These are phyloP conservation scores for Gephyroberyx darwinii DNA, from an alignment of 2,797 vertebrate species.

Conservation along the genomic window DNA sequence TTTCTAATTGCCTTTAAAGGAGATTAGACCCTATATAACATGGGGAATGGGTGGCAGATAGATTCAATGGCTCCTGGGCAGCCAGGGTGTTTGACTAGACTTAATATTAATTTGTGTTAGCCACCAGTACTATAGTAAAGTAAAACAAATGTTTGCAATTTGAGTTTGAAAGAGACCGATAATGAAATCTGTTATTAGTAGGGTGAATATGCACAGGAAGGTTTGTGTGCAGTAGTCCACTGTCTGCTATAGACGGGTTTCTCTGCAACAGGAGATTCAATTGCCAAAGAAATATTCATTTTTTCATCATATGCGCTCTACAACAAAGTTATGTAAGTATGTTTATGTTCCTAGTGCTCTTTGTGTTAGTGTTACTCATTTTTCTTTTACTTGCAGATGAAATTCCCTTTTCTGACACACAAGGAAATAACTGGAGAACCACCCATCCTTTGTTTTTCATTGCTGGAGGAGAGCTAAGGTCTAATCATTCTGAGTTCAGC, in stretches of 20 bases:
- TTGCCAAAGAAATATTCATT: too few relatives aligned
- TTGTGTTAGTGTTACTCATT: too few relatives aligned
- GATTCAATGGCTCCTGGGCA: slow-evolving; percentile 45
- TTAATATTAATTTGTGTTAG: slow-evolving; percentile 35
- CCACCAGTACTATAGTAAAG: slow-evolving; percentile 1
- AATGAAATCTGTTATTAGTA: neutral
- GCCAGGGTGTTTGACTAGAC: slow-evolving; percentile 40
- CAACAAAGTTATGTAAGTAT: too few relatives aligned
- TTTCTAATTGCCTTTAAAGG: slow-evolving; percentile 75
- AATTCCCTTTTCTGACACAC: too few relatives aligned
- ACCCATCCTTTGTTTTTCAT: too few relatives aligned
- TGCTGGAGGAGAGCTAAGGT: too few relatives aligned
- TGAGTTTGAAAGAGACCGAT: slow-evolving; percentile 33
- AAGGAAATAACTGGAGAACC: too few relatives aligned
- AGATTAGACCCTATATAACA: slow-evolving; percentile 61
- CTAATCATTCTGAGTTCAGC: too few relatives aligned
- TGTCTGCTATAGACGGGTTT: slow-evolving; percentile 4
- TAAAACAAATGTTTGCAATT: slow-evolving; percentile 7
- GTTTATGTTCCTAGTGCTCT: too few relatives aligned
- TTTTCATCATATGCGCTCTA: too few relatives aligned
- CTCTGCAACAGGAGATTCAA: too few relatives aligned
- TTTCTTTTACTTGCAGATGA: too few relatives aligned
- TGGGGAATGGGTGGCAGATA: slow-evolving; percentile 46
- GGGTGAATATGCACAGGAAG: slow-evolving; percentile 13
- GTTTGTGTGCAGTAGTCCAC: slow-evolving; percentile 12